Evolutionary conservation across 2,113 vertebrate genomes (phyloP).

Genomic region (Gavialis gangeticus): DNA sequence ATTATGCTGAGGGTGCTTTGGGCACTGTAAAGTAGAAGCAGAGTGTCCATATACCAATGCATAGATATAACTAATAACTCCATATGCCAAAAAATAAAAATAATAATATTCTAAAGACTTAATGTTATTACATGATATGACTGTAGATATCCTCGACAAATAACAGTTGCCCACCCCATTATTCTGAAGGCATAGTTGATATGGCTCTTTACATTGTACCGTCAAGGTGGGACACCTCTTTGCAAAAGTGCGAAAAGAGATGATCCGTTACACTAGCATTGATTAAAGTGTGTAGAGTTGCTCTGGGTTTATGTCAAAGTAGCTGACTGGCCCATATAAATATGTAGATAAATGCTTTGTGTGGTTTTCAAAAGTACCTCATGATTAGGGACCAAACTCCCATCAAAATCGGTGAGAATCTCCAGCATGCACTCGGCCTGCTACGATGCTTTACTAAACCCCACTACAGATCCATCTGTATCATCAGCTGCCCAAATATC

Average conservation of each 20-base stretch:
- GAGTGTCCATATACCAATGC: background rate
- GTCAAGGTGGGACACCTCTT: background rate
- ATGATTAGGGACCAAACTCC: rapidly evolving
- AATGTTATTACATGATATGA: background rate
- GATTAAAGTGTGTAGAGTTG: rapidly evolving
- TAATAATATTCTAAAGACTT: background rate
- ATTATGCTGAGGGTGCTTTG: background rate
- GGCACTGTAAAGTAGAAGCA: background rate
- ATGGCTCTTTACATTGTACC: background rate
- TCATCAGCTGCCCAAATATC: background rate
- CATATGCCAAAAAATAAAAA: too few relatives aligned
- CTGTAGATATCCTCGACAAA: background rate
- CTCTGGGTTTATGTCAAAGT: background rate
- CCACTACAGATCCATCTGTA: rapidly evolving
- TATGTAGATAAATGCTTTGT: background rate
- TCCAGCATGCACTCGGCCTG: background rate
- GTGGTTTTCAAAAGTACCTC: background rate
- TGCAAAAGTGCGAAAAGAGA: rapidly evolving
- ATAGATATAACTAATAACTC: too few relatives aligned
- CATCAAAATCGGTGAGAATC: too few relatives aligned
- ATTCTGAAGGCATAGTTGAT: background rate
- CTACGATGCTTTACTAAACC: background rate
- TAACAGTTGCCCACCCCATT: too few relatives aligned
- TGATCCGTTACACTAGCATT: rapidly evolving
- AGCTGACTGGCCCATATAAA: too few relatives aligned